phyloP scores from a whole-genome alignment of 2,888 invertebrate genomes.

The Meliscaeva auricollis region DNA sequence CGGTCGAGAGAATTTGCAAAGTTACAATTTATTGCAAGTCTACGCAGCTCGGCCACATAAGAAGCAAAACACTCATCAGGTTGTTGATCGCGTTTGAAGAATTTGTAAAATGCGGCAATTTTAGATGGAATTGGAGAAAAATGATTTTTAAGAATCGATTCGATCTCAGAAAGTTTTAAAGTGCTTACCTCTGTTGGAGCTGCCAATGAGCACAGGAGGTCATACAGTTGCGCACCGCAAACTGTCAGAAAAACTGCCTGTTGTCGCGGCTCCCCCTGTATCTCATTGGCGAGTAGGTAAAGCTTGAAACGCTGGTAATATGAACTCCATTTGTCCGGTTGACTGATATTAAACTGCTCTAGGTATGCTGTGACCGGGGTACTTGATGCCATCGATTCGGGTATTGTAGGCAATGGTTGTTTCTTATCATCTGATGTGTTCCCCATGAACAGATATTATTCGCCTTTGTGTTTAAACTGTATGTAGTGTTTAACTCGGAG shows the following conservation, averaged over 20 bases:
- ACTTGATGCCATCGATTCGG: too few species aligned
- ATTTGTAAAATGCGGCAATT: constrained; percentile 25
- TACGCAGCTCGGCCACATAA: constrained; percentile 1
- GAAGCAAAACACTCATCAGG: constrained; percentile 3
- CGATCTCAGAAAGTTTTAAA: neutral
- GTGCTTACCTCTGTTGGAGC: neutral
- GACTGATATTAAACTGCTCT: neutral
- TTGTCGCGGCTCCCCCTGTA: constrained; percentile 15
- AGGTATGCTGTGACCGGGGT: neutral
- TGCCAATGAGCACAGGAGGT: constrained; percentile 25
- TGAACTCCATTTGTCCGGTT: neutral
- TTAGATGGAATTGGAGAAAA: constrained; percentile 25
- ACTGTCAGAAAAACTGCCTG: constrained; percentile 5
- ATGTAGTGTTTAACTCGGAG: too few species aligned
- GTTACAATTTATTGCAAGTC: constrained; percentile 10
- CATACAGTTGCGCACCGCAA: constrained; percentile 2
- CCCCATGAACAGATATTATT: too few species aligned
- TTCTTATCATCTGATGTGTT: neutral
- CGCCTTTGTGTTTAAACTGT: too few species aligned
- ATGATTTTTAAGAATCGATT: neutral
- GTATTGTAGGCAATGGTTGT: neutral
- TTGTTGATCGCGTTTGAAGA: constrained; percentile 36
- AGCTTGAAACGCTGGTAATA: constrained; percentile 12
- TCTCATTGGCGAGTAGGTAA: constrained; percentile 14
- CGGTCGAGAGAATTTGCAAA: neutral